Evolutionary conservation across 1,140 invertebrate species (phyloP).

Genomic region (Drosophila ogumai): DNA sequence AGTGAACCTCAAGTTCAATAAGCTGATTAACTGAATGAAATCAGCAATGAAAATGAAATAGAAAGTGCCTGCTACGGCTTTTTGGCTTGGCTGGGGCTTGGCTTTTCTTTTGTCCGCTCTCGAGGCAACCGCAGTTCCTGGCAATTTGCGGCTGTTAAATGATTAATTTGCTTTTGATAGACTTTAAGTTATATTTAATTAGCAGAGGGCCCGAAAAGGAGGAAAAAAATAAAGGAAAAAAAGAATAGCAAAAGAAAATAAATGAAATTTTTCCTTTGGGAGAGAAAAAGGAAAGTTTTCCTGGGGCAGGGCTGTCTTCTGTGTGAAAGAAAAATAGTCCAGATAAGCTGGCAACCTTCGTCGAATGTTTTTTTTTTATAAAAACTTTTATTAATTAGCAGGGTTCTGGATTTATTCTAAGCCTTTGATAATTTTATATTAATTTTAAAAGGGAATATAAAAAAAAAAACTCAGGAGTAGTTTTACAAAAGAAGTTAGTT

Average conservation of each 20-base stretch:
- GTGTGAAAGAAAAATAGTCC: not conserved
- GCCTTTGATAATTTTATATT: too few species aligned
- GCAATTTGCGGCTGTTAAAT: constrained; percentile 63
- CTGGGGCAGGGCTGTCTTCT: not conserved
- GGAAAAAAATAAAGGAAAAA: not conserved
- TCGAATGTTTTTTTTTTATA: not conserved
- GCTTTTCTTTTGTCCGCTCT: constrained; percentile 13
- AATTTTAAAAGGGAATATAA: too few species aligned
- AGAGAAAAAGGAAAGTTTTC: not conserved
- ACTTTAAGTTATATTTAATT: constrained; percentile 77
- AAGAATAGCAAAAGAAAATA: not conserved
- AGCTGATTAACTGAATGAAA: constrained; percentile 78
- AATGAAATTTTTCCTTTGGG: not conserved
- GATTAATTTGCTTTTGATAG: constrained; percentile 76
- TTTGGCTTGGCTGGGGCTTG: constrained; percentile 24
- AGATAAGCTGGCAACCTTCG: not conserved
- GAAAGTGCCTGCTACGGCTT: constrained; percentile 44
- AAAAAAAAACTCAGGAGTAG: too few species aligned
- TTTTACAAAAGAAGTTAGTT: too few species aligned
- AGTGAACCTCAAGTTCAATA: constrained; percentile 70
- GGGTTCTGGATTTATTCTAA: too few species aligned
- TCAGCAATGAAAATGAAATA: constrained; percentile 61
- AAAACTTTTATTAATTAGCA: not conserved
- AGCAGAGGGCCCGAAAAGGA: constrained; percentile 8
- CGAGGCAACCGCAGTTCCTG: constrained; percentile 24